These are phyloP conservation scores for Caenorhabditis doughertyi DNA, from an alignment of 2,888 invertebrate species.

Conservation along the genomic window DNA sequence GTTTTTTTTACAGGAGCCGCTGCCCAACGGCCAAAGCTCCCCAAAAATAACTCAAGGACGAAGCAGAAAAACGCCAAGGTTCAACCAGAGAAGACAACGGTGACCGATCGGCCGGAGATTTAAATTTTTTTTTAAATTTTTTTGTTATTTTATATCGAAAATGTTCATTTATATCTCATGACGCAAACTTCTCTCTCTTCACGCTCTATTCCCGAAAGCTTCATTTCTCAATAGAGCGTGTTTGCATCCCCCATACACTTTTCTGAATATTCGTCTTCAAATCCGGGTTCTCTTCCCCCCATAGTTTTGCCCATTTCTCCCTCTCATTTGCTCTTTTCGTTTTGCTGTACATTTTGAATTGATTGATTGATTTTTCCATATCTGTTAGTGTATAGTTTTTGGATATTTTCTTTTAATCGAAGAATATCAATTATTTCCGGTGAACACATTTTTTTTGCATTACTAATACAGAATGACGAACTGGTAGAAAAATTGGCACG, in stretches of 20 bases:
- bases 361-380: background rate
- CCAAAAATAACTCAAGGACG: conserved; percentile 56
- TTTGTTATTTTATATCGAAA: background rate
- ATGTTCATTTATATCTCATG: conserved; percentile 17
- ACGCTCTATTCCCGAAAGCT: background rate
- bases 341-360: conserved; percentile 5
- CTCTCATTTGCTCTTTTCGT: background rate
- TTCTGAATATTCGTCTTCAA: background rate
- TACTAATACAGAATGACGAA: too few species aligned
- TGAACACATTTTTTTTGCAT: background rate
- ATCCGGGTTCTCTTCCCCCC: background rate
- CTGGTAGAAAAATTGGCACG: too few species aligned
- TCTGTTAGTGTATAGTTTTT: background rate
- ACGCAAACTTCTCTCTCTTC: background rate
- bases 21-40: conserved; percentile 64
- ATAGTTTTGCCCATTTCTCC: conserved; percentile 1
- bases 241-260: background rate
- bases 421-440: background rate
- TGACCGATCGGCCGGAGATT: conserved; percentile 74
- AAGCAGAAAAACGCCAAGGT: conserved; percentile 61
- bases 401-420: background rate
- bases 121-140: conserved; percentile 27
- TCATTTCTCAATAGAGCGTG: conserved; percentile 3
- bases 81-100: conserved; percentile 68
- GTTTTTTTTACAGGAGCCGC: conserved; percentile 59